These are phyloP conservation scores for Diarsia brunnea DNA, from an alignment of 2,888 invertebrate genomes.

Conservation along the genomic window DNA sequence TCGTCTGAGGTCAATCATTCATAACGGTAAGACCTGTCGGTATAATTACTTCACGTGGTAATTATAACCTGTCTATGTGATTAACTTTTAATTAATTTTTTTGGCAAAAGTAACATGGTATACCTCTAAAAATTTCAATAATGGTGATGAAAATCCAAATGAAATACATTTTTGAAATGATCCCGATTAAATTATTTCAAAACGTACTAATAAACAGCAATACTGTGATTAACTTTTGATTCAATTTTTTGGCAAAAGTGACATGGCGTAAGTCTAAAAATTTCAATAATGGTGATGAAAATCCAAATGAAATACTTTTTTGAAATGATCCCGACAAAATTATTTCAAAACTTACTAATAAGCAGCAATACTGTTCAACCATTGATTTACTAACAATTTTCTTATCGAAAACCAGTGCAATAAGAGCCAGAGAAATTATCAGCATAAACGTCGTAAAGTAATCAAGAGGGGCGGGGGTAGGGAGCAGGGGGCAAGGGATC, in stretches of 20 bases:
- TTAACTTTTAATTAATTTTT: slow-evolving; percentile 24
- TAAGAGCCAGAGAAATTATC: slow-evolving; percentile 15
- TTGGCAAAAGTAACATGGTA: neutral
- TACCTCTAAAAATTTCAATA: too few species aligned
- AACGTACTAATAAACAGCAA: too few species aligned
- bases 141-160: neutral
- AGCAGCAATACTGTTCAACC: neutral
- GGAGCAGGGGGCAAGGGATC: slow-evolving; percentile 64
- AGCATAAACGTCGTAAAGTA: slow-evolving; percentile 36
- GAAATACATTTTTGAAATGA: neutral
- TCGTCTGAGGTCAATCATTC: slow-evolving; percentile 24
- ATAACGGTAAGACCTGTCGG: slow-evolving; percentile 41
- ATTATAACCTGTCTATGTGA: slow-evolving; percentile 42
- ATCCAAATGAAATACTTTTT: neutral
- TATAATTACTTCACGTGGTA: slow-evolving; percentile 48
- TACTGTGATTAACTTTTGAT: neutral
- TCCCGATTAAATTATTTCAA: neutral
- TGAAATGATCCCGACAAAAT: neutral
- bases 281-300: neutral
- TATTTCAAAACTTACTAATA: neutral
- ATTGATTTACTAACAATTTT: neutral
- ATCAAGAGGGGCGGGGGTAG: slow-evolving; percentile 50
- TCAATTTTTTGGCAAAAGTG: too few species aligned
- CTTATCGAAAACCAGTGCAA: neutral
- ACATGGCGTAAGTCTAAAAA: too few species aligned